Base-by-base conservation (phyloP, 2,113 vertebrate genomes). In the Ellobius talpinus region DNA sequence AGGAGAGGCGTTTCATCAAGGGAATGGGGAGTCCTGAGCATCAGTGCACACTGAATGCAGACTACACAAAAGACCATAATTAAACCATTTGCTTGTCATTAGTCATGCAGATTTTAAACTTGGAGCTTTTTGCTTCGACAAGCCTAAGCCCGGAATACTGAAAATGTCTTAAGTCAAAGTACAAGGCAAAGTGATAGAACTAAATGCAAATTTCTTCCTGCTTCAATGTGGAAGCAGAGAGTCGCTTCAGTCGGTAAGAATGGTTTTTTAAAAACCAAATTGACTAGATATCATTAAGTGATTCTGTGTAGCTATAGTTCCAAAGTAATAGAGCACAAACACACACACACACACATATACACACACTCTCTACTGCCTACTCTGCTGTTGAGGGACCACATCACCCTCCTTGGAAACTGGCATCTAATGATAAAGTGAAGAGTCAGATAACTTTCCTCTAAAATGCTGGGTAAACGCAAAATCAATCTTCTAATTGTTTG, bases 41-140 rank as follows among this genome's bases (percentile, higher is more conserved):
- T 96, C 77, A 79, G 78, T 91, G 21, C 42, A 93, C 79, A 90
- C 79, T 91, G 33, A 95, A 92, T 79, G 65, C 89, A 96, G 77
- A 95, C 92, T 86, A 91, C 73, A 97, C 93, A 94, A 96, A 95
- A 97, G 89, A 95, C 88, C 82, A 94, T 98, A 96, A 98, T 97
- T 97, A 97, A 97, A 97, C 76, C 97, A 97, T 97, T 96, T 89
- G 81, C 91, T 96, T 97, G 94, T 95, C 92, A 97, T 96, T 95
- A 97, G 90, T 97, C 90, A 96, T 76, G 86, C 29, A 96, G 90
- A 96, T 97, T 96, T 97, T 87, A 92, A 74, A 94, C 86, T 89
- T 33, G 82, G 55, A 96, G 92, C 26, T 94, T 95, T 68, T 89
- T 89, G 42, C 92, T 97, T 95, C 97, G 92, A 97, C 73, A 95